Base-by-base conservation (phyloP, 2,797 vertebrate genomes). In the Scarus forsteni region DNA sequence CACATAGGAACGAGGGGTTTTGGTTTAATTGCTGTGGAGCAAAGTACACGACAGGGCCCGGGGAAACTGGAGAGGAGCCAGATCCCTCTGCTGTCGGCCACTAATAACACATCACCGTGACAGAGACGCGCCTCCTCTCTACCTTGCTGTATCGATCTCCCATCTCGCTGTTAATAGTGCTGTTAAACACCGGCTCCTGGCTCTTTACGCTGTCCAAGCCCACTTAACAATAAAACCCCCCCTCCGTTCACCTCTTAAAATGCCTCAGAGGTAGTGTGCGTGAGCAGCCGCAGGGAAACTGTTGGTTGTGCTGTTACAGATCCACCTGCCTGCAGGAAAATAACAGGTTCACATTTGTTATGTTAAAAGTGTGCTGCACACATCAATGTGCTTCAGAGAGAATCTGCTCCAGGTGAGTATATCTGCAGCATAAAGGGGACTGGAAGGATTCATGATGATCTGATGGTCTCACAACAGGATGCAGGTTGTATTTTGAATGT, bases 151-250 rank as follows among this genome's bases (percentile, higher is more conserved):
- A 95, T 97, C 85, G 94, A 96, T 96, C 94, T 92, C 90, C 92
- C 84, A 93, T 96, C 96, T 94, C 80, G 80, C 79, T 91, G 93
- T 94, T 95, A 96, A 95, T 93, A 95, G 94, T 94, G 73, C 5
- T 93, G 95, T 95, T 94, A 95, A 95, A 96, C 95, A 95, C 54
- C 93, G 90, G 94, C 95, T 94, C 93, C 89, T 85, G 94, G 93
- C 95, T 96, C 94, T 95, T 96, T 94, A 95, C 94, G 91, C 93
- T 85, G 91, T 93, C 91, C 92, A 91, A 91, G 94, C 93, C 89
- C 94, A 95, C 94, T 96, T 95, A 95, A 93, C 94, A 92, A 94
- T 95, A 94, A 95, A 95, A 93, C 91, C 83, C 79, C 81, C 14
- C 52, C 81, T 77, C 56, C 38, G n/a, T 72, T 75, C 63, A 73